These are phyloP conservation scores for Dolomedes plantarius DNA, from an alignment of 2,888 invertebrate species.

Conservation along the genomic window DNA sequence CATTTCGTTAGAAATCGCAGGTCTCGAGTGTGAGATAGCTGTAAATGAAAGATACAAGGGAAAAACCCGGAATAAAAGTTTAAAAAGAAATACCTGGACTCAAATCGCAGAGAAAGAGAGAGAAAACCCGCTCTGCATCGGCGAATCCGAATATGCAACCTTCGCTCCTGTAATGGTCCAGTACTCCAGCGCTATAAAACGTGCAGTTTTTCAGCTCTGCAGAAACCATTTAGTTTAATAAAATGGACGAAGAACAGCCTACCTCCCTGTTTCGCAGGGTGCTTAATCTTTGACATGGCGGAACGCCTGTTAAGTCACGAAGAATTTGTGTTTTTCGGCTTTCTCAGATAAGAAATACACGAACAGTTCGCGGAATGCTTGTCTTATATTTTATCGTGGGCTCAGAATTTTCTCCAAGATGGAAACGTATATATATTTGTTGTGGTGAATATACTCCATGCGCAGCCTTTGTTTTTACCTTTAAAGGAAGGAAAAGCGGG, in stretches of 20 bases:
- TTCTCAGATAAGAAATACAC: conserved; percentile 63
- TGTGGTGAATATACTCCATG: conserved; percentile 57
- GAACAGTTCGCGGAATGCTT: conserved; percentile 60
- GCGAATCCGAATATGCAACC: conserved; percentile 42
- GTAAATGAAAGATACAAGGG: background rate
- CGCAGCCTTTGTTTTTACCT: conserved; percentile 23
- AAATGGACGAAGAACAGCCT: conserved; percentile 71
- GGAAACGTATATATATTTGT: conserved; percentile 64
- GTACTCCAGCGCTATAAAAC: conserved; percentile 65
- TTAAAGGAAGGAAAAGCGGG: conserved; percentile 4
- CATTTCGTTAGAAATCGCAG: background rate
- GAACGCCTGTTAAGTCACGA: conserved; percentile 70
- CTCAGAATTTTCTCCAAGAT: conserved; percentile 37
- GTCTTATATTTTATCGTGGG: conserved; percentile 65
- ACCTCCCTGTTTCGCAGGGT: conserved; percentile 65
- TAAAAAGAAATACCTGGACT: background rate
- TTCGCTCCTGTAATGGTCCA: conserved; percentile 52
- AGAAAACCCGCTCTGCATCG: background rate
- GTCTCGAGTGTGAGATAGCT: background rate
- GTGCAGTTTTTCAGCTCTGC: conserved; percentile 70
- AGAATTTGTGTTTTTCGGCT: conserved; percentile 66
- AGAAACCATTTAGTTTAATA: conserved; percentile 72
- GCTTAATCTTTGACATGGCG: conserved; percentile 71
- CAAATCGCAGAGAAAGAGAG: background rate
- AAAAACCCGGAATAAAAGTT: background rate